phyloP scores from a whole-genome alignment of 2,797 vertebrate genomes.

The Pseudotriccus pelzelni region DNA sequence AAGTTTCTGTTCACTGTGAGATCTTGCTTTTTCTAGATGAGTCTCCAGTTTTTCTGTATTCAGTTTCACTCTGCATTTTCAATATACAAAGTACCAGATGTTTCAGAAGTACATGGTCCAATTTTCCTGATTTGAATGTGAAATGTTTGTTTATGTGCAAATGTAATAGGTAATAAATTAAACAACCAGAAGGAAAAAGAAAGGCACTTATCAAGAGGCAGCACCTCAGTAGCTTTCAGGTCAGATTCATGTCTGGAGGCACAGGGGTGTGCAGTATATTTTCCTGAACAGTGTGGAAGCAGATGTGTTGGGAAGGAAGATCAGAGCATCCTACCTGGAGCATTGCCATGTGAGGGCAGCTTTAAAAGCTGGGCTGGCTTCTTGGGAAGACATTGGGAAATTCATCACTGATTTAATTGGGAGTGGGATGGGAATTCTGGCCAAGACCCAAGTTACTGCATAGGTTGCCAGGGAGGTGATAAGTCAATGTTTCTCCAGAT shows the following conservation, averaged over 20 bases:
- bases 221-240: background rate
- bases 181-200: background rate
- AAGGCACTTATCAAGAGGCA: background rate
- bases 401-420: conserved; percentile 15
- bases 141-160: conserved; percentile 37
- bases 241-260: conserved; percentile 20
- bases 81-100: background rate
- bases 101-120: background rate
- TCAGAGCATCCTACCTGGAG: background rate
- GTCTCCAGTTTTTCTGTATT: background rate
- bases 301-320: conserved; percentile 32
- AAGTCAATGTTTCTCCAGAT: background rate
- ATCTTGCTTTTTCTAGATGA: background rate
- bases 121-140: background rate
- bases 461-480: background rate
- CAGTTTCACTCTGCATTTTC: background rate
- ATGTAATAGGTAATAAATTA: conserved; percentile 26
- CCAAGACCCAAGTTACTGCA: background rate
- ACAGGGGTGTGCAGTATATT: background rate
- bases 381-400: background rate
- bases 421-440: background rate
- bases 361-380: conserved; percentile 15
- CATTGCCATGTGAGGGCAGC: conserved; percentile 18
- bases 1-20: background rate
- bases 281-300: conserved; percentile 12